Conservation (phyloP, 1,140 invertebrate genomes). For the Stenopsyche tienmushanensis region DNA sequence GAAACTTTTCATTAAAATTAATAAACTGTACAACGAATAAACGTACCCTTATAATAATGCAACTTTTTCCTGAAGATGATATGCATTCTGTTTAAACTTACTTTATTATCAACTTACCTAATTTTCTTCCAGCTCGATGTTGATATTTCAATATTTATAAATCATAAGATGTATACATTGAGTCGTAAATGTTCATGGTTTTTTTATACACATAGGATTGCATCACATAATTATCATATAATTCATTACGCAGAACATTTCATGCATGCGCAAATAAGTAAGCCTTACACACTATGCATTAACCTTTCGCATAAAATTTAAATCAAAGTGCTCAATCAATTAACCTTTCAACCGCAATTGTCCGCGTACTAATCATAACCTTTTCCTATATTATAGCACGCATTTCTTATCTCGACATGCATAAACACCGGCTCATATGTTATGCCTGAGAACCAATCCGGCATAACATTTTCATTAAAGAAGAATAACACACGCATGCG, state of each 20-base stretch:
- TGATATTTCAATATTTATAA: too few species aligned
- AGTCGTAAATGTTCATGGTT: too few species aligned
- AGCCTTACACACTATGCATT: conserved; percentile 1
- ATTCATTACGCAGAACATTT: neutral
- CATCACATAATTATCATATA: too few species aligned
- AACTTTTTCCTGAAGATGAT: too few species aligned
- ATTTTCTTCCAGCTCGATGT: too few species aligned
- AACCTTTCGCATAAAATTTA: neutral
- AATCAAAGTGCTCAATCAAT: conserved; percentile 1
- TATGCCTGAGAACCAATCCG: neutral
- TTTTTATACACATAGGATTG: too few species aligned
- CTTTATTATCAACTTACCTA: too few species aligned
- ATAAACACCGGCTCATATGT: neutral
- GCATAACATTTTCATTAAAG: neutral
- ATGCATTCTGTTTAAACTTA: too few species aligned
- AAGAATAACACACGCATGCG: neutral
- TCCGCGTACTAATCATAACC: neutral
- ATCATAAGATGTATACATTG: too few species aligned
- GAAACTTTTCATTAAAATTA: too few species aligned
- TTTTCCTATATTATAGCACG: neutral
- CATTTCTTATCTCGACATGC: neutral
- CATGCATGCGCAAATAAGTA: neutral
- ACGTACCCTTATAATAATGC: too few species aligned
- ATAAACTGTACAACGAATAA: too few species aligned
- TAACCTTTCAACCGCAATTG: conserved; percentile 4